phyloP scores from a whole-genome alignment of 2,888 invertebrate genomes.

The Xiphydria camelus region DNA sequence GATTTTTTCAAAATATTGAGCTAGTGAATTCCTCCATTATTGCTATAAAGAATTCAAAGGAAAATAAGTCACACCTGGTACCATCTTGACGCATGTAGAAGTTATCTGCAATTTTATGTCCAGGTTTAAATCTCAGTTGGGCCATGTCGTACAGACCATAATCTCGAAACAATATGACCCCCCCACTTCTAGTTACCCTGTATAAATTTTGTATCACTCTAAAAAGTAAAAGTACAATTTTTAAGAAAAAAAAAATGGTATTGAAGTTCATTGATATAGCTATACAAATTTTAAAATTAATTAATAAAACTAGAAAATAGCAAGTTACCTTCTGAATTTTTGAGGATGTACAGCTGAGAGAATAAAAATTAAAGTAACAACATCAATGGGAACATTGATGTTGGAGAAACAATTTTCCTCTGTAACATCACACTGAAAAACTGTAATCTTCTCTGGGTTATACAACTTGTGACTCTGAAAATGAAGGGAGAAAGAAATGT shows the following conservation, averaged over 20 bases:
- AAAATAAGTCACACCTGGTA: constrained; percentile 66
- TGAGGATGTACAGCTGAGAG: constrained; percentile 91
- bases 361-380: constrained; percentile 91
- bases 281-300: background rate
- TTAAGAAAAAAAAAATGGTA: constrained; percentile 13
- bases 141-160: constrained; percentile 97
- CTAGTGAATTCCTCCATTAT: too few relatives aligned
- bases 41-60: background rate
- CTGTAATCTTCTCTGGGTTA: constrained; percentile 67
- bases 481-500: background rate
- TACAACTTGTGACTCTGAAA: constrained; percentile 63
- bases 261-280: constrained; percentile 7
- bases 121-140: constrained; percentile 89
- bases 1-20: background rate
- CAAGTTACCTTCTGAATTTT: constrained; percentile 69
- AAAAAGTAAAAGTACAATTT: constrained; percentile 2
- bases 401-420: constrained; percentile 63
- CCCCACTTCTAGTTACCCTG: constrained; percentile 72
- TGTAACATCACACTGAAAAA: constrained; percentile 86
- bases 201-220: constrained; percentile 63
- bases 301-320: constrained; percentile 1
- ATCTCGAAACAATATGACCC: constrained; percentile 84
- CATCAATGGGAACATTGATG: constrained; percentile 69
- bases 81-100: constrained; percentile 97
- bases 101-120: constrained; percentile 88